Evolutionary conservation across 1,140 invertebrate genomes (phyloP).

Genomic region (Pectinophora gossypiella): DNA sequence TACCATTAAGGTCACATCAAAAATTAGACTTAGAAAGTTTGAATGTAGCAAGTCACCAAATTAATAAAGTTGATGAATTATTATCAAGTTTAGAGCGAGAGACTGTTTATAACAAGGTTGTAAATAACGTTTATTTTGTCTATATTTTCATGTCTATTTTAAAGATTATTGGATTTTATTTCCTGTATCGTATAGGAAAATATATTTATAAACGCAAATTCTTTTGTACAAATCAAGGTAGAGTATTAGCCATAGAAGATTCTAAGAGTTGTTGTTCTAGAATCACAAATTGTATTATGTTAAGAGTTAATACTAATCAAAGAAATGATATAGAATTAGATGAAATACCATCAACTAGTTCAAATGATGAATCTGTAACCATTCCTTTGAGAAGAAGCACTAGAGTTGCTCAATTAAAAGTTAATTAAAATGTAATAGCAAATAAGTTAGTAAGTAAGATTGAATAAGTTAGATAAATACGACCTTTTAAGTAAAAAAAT

Average conservation of each 20-base stretch:
- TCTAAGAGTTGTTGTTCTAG: conserved; percentile 1
- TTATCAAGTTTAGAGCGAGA: not conserved
- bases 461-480: too few relatives aligned
- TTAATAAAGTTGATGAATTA: conserved; percentile 11
- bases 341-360: not conserved
- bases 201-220: conserved; percentile 18
- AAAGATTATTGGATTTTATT: conserved; percentile 10
- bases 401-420: conserved; percentile 1
- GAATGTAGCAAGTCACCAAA: conserved; percentile 17
- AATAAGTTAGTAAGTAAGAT: not conserved
- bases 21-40: conserved; percentile 16
- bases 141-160: conserved; percentile 4
- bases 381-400: not conserved
- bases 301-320: conserved; percentile 1
- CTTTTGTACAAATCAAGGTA: conserved; percentile 9
- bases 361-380: not conserved
- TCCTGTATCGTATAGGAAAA: conserved; percentile 15
- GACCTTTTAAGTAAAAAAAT: too few relatives aligned
- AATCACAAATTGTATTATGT: conserved; percentile 10
- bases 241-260: conserved; percentile 7
- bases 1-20: conserved; percentile 13
- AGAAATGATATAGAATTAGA: conserved; percentile 3
- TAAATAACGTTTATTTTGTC: conserved; percentile 8
- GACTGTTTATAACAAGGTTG: not conserved
- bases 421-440: not conserved